Conservation (phyloP, 2,888 invertebrate genomes). For the Chymomyza caudatula region DNA sequence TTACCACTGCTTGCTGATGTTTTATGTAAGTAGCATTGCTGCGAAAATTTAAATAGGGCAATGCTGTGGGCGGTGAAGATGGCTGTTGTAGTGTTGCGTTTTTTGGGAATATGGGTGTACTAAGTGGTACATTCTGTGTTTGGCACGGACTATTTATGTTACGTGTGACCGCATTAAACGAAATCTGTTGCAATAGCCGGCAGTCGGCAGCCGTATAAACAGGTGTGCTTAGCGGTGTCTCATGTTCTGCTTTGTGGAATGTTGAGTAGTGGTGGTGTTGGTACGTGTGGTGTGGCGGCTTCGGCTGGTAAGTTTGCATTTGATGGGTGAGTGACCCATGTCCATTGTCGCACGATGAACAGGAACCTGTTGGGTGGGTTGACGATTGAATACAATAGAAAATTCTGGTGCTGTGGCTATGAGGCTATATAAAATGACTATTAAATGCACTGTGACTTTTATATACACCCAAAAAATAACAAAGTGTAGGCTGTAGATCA, state of each 20-base stretch:
- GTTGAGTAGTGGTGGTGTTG: slow-evolving; percentile 30
- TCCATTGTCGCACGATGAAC: slow-evolving; percentile 94
- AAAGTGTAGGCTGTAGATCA: too few species aligned
- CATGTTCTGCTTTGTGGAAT: slow-evolving; percentile 28
- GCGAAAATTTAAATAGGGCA: slow-evolving; percentile 61
- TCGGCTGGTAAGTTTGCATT: slow-evolving; percentile 60
- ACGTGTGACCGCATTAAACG: slow-evolving; percentile 73
- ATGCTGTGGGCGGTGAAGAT: slow-evolving; percentile 48
- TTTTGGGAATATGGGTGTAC: slow-evolving; percentile 59
- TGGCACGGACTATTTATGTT: slow-evolving; percentile 65
- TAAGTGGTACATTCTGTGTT: slow-evolving; percentile 58
- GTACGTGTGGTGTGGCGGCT: slow-evolving; percentile 25
- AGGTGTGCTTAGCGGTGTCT: slow-evolving; percentile 42
- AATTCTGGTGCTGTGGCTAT: not conserved
- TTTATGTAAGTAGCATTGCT: slow-evolving; percentile 29
- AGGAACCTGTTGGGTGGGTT: slow-evolving; percentile 82
- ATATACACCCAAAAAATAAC: too few species aligned
- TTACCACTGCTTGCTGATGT: slow-evolving; percentile 37
- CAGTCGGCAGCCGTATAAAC: slow-evolving; percentile 74
- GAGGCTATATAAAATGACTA: not conserved
- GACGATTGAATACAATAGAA: not conserved
- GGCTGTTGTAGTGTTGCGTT: slow-evolving; percentile 42
- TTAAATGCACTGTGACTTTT: too few species aligned
- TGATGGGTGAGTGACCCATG: slow-evolving; percentile 88
- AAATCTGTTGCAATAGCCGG: slow-evolving; percentile 72